Evolutionary conservation across 2,797 vertebrate genomes (phyloP).

Genomic region (Lemur catta): DNA sequence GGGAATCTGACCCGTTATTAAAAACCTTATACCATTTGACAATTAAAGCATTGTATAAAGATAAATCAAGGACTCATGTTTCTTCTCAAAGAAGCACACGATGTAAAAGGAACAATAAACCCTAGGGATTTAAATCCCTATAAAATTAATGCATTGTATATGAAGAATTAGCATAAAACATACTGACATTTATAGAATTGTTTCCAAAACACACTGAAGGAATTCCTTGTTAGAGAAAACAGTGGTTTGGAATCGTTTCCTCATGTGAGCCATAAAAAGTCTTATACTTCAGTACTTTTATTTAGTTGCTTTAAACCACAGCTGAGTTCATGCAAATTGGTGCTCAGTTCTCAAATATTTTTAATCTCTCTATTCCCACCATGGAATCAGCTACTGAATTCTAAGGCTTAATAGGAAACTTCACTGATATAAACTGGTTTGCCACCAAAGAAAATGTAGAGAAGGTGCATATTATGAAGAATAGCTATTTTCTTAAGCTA

Average conservation of each 20-base stretch:
- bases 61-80: conserved; percentile 71
- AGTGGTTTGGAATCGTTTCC: conserved; percentile 80
- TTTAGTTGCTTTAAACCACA: conserved; percentile 74
- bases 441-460: conserved; percentile 39
- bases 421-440: conserved; percentile 64
- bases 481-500: conserved; percentile 64
- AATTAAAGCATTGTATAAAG: conserved; percentile 65
- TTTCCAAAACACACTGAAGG: conserved; percentile 76
- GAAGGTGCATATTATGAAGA: conserved; percentile 45
- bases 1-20: conserved; percentile 55
- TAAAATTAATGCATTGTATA: conserved; percentile 81
- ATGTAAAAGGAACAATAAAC: conserved; percentile 81
- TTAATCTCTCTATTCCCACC: conserved; percentile 76
- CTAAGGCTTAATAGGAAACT: conserved; percentile 58
- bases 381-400: conserved; percentile 68
- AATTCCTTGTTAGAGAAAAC: conserved; percentile 75
- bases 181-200: conserved; percentile 78
- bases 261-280: conserved; percentile 76
- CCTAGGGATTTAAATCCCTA: conserved; percentile 81
- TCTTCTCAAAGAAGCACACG: conserved; percentile 65
- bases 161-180: conserved; percentile 82
- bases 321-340: conserved; percentile 76
- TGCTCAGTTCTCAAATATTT: conserved; percentile 76
- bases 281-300: conserved; percentile 72
- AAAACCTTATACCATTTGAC: conserved; percentile 23